A percentile compares a stretch with the other conserved stretches of the same genome.
These are phyloP conservation scores for Rhabdomys pumilio DNA, from an alignment of 2,797 vertebrate species.

Conservation along the genomic window DNA sequence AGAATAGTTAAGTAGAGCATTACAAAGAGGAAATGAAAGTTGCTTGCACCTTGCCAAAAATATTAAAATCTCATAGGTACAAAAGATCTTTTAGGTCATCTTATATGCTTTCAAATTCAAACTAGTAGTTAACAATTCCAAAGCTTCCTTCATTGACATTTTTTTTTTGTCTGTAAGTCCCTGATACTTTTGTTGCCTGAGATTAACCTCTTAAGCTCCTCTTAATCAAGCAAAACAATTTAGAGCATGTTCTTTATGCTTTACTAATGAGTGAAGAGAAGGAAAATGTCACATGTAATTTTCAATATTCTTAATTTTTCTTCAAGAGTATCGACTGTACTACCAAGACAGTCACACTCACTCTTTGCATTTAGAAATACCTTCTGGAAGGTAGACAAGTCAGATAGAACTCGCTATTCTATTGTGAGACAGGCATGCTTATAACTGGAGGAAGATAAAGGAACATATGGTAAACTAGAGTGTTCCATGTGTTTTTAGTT, in stretches of 20 bases:
- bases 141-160: not conserved
- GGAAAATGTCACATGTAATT: not conserved
- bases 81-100: not conserved
- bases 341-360: not conserved
- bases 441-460: not conserved
- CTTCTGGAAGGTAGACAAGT: not conserved
- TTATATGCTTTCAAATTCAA: not conserved
- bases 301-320: not conserved
- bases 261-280: not conserved
- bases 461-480: accelerated
- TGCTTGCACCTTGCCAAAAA: not conserved
- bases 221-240: not conserved
- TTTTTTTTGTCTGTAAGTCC: not conserved
- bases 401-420: not conserved
- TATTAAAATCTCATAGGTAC: not conserved
- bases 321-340: not conserved
- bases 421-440: not conserved
- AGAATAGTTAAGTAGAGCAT: not conserved
- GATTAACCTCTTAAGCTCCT: not conserved
- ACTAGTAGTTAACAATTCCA: not conserved
- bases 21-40: not conserved
- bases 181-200: not conserved
- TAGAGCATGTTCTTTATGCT: not conserved
- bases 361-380: not conserved
- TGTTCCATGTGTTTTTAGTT: not conserved